Conservation (phyloP, 2,113 vertebrate genomes). For the Glareola pratincola region DNA sequence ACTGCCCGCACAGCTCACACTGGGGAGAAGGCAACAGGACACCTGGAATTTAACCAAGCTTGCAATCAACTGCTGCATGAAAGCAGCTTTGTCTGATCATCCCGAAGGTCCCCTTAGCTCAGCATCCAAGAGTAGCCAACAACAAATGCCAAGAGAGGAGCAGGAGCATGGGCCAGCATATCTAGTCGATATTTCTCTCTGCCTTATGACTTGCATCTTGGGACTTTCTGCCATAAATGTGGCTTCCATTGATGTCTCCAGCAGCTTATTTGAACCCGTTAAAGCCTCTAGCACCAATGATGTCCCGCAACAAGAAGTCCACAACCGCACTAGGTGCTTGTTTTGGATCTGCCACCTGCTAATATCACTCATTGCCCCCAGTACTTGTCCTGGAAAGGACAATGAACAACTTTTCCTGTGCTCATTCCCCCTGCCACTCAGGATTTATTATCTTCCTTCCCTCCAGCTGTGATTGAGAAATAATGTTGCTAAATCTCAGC, state of each 20-base stretch:
- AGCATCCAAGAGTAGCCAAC: background rate
- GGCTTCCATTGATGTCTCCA: background rate
- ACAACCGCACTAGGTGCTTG: background rate
- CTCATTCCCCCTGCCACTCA: background rate
- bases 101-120: slow-evolving; percentile 19
- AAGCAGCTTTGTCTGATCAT: background rate
- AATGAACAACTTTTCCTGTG: background rate
- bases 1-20: background rate
- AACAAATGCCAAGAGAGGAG: slow-evolving; percentile 4
- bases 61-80: background rate
- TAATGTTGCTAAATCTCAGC: slow-evolving; percentile 36
- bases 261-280: background rate
- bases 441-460: slow-evolving; percentile 46
- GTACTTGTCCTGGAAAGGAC: background rate
- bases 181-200: background rate
- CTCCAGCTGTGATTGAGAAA: slow-evolving; percentile 52
- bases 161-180: background rate
- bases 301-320: background rate
- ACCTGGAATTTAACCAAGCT: slow-evolving; percentile 2
- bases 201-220: background rate
- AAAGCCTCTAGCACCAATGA: background rate
- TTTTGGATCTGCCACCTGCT: background rate
- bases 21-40: background rate
- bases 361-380: background rate
- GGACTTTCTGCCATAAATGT: background rate